phyloP scores from a whole-genome alignment of 1,140 invertebrate genomes.

The Chionoecetes opilio region DNA sequence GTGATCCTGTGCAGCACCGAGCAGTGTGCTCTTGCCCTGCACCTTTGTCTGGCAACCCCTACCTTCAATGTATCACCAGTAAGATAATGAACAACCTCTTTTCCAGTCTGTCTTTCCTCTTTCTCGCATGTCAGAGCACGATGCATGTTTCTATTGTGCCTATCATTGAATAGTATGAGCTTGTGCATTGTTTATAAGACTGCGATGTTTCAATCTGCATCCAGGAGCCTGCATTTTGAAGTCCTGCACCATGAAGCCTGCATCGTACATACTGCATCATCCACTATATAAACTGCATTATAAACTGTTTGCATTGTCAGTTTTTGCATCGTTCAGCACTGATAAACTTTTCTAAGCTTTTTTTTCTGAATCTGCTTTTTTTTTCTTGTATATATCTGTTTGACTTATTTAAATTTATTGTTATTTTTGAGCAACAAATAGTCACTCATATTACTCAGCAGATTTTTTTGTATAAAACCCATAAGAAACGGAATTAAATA shows the following conservation, averaged over 20 bases:
- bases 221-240: slow-evolving; percentile 64
- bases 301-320: slow-evolving; percentile 71
- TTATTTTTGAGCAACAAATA: background rate
- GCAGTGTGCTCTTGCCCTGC: slow-evolving; percentile 79
- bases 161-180: slow-evolving; percentile 70
- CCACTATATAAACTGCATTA: slow-evolving; percentile 72
- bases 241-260: slow-evolving; percentile 69
- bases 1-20: slow-evolving; percentile 78
- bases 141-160: slow-evolving; percentile 81
- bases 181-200: slow-evolving; percentile 72
- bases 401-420: slow-evolving; percentile 23
- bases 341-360: slow-evolving; percentile 73
- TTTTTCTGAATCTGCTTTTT: slow-evolving; percentile 33
- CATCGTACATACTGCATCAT: slow-evolving; percentile 76
- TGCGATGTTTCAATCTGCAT: slow-evolving; percentile 75
- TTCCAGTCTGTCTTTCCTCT: slow-evolving; percentile 60
- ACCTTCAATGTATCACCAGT: slow-evolving; percentile 79
- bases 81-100: slow-evolving; percentile 71
- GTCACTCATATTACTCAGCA: background rate
- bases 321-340: slow-evolving; percentile 65
- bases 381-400: slow-evolving; percentile 61
- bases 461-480: background rate
- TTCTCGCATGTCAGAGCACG: slow-evolving; percentile 81
- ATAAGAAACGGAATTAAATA: background rate
- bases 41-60: slow-evolving; percentile 80